Evolutionary conservation across 1,140 invertebrate genomes (phyloP).

Genomic region (Campoletis sonorensis): DNA sequence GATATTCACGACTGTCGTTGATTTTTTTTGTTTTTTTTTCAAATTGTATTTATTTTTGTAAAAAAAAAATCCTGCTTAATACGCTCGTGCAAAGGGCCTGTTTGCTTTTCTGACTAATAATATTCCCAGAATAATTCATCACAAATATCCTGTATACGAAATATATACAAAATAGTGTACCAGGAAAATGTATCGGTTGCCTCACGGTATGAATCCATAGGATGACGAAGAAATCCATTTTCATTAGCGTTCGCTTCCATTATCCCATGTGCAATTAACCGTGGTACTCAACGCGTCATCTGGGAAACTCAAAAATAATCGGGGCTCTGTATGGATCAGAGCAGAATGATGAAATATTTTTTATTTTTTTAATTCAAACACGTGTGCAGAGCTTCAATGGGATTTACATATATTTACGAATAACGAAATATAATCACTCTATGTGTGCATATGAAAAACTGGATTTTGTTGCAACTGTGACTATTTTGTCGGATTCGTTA

Average conservation of each 20-base stretch:
- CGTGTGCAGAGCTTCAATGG: slow-evolving; percentile 11
- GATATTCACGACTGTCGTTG: too few relatives aligned
- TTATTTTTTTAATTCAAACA: slow-evolving; percentile 29
- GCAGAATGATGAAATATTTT: slow-evolving; percentile 23
- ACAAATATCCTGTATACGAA: too few relatives aligned
- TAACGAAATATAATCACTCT: background rate
- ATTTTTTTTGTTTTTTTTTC: too few relatives aligned
- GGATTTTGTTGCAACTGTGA: too few relatives aligned
- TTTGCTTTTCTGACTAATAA: too few relatives aligned
- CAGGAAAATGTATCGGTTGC: background rate
- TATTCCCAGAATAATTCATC: too few relatives aligned
- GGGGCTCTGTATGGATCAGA: background rate
- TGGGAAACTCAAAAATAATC: background rate
- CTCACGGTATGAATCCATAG: background rate
- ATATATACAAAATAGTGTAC: background rate
- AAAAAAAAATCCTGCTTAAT: too few relatives aligned
- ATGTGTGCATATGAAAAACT: too few relatives aligned
- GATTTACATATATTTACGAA: background rate
- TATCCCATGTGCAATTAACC: slow-evolving; percentile 38
- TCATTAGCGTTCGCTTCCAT: slow-evolving; percentile 32
- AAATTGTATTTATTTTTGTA: too few relatives aligned
- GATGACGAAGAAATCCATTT: slow-evolving; percentile 33
- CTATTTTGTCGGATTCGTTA: too few relatives aligned
- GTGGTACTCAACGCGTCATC: slow-evolving; percentile 6
- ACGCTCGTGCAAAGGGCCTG: too few relatives aligned